These are phyloP conservation scores for Dendrocincla tyrannina DNA, from an alignment of 2,797 vertebrate species.

Conservation along the genomic window DNA sequence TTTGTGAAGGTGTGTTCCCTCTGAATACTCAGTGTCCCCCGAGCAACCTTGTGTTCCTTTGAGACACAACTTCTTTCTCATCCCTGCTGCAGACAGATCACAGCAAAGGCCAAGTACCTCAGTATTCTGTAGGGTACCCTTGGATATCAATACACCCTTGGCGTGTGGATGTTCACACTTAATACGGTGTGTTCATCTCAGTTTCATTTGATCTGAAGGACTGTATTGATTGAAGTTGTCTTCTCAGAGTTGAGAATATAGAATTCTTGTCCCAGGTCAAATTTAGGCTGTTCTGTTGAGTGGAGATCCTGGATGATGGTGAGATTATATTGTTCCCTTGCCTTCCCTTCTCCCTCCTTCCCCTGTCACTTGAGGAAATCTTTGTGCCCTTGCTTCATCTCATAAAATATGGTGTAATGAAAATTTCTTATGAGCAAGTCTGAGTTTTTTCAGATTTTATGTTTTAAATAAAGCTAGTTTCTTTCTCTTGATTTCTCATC, in stretches of 20 bases:
- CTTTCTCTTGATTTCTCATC: background rate
- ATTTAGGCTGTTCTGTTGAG: background rate
- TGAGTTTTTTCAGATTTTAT: background rate
- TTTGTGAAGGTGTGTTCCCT: background rate
- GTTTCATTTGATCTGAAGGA: background rate
- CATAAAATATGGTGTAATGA: background rate
- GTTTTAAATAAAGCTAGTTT: background rate
- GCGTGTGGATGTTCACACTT: background rate
- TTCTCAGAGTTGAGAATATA: background rate
- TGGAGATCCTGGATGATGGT: background rate
- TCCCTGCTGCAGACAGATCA: background rate
- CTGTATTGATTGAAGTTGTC: background rate
- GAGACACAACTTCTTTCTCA: background rate
- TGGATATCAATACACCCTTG: background rate
- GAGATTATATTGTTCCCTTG: background rate
- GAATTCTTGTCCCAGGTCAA: background rate
- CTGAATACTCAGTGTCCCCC: no score
- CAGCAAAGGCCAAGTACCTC: background rate
- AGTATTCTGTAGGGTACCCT: background rate
- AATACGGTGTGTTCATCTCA: background rate
- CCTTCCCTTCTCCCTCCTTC: background rate
- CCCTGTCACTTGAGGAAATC: background rate
- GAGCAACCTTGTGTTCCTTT: background rate
- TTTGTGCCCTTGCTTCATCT: background rate
- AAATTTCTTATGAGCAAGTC: background rate